Conservation (phyloP, 2,888 invertebrate species). For the Orchesellides sinensis region DNA sequence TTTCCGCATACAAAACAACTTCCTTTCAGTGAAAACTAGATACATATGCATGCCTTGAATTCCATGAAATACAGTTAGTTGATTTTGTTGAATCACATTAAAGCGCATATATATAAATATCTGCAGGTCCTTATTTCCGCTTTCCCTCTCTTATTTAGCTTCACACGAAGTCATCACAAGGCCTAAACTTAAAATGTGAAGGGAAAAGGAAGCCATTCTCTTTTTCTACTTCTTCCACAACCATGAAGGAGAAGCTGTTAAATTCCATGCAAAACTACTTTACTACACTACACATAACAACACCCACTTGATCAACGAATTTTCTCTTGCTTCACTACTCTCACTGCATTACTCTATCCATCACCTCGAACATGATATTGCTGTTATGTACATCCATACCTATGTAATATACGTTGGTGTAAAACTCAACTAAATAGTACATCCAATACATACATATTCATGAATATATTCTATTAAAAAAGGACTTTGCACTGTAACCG, state of each 20-base stretch:
- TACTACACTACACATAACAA: slow-evolving; percentile 3
- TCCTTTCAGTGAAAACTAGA: neutral
- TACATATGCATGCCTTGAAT: neutral
- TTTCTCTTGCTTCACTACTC: slow-evolving; percentile 28
- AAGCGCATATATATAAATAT: neutral
- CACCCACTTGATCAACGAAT: slow-evolving; percentile 24
- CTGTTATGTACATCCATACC: no score
- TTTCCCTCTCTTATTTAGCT: neutral
- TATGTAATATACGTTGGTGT: neutral
- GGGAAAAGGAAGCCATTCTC: slow-evolving; percentile 1
- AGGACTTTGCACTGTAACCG: no score
- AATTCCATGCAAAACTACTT: slow-evolving; percentile 21
- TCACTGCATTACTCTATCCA: slow-evolving; percentile 17
- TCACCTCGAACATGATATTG: no score
- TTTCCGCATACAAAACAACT: neutral
- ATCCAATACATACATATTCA: no score
- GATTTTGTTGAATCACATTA: neutral
- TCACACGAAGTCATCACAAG: no score
- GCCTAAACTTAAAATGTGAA: no score
- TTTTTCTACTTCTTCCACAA: no score
- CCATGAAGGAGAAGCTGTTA: slow-evolving; percentile 13
- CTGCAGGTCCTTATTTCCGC: neutral
- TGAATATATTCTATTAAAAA: no score
- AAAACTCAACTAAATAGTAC: no score
- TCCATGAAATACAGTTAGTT: neutral